Percentiles rank a stretch among this genome's conserved stretches.
Conservation (phyloP, 1,140 invertebrate genomes). For the Penaeus vannamei region DNA sequence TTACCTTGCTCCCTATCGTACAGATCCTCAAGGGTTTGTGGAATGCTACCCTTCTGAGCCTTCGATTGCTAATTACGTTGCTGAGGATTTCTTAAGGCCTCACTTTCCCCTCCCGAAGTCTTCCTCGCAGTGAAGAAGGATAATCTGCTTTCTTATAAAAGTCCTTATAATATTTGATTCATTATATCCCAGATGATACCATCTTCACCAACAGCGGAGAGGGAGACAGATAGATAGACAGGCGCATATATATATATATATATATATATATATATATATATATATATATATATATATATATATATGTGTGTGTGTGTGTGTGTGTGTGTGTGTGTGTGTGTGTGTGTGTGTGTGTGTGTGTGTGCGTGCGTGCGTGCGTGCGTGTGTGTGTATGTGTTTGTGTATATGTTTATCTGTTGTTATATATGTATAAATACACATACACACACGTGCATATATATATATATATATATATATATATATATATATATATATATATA, state of each 20-base stretch:
- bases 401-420: background rate
- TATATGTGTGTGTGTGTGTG: conserved; percentile 14
- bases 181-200: no score
- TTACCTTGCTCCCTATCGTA: no score
- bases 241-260: background rate
- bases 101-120: no score
- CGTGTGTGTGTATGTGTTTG: background rate
- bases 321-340: no score
- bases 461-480: background rate
- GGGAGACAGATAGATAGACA: background rate
- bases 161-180: no score
- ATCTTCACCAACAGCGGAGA: background rate
- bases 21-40: no score
- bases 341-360: conserved; percentile 13
- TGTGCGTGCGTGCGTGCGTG: no score
- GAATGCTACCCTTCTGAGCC: no score
- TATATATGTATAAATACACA: background rate
- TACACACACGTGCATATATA: background rate
- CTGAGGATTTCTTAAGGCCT: no score
- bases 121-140: no score
- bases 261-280: background rate
- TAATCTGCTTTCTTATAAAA: no score
- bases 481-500: background rate
- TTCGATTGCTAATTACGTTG: no score
- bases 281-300: background rate